phyloP scores from a whole-genome alignment of 2,113 vertebrate genomes.

The Marmota monax region DNA sequence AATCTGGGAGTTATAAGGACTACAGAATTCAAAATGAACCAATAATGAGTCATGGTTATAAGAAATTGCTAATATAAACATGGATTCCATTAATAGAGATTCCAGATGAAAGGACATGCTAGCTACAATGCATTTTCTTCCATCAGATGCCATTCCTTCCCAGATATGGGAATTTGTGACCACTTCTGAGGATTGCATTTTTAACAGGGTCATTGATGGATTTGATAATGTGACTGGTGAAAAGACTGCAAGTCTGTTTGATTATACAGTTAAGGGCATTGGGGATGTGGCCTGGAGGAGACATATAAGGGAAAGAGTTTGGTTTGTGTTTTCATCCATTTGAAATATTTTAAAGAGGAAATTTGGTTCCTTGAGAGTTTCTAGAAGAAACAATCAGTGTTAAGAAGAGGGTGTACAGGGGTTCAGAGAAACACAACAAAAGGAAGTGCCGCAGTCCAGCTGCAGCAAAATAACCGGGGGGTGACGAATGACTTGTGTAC shows the following conservation, averaged over 20 bases:
- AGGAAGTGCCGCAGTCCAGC: no score
- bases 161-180: conserved; percentile 3
- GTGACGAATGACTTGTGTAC: no score
- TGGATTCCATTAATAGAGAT: background rate
- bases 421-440: background rate
- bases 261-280: background rate
- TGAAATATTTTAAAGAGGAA: conserved; percentile 22
- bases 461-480: no score
- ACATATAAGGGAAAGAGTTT: background rate
- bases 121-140: background rate
- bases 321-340: conserved; percentile 37
- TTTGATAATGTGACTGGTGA: background rate
- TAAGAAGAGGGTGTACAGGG: background rate
- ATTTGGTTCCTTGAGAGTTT: background rate
- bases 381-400: background rate
- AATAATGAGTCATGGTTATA: background rate
- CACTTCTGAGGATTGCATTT: background rate
- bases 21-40: background rate
- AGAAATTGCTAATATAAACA: conserved; percentile 20
- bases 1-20: background rate
- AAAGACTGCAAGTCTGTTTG: background rate
- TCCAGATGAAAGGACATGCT: conserved; percentile 36
- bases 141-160: background rate
- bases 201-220: background rate
- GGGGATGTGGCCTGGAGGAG: background rate